Percentiles rank a stretch among this genome's conserved stretches.
Conservation (phyloP, 2,113 vertebrate species). For the Panthera tigris region DNA sequence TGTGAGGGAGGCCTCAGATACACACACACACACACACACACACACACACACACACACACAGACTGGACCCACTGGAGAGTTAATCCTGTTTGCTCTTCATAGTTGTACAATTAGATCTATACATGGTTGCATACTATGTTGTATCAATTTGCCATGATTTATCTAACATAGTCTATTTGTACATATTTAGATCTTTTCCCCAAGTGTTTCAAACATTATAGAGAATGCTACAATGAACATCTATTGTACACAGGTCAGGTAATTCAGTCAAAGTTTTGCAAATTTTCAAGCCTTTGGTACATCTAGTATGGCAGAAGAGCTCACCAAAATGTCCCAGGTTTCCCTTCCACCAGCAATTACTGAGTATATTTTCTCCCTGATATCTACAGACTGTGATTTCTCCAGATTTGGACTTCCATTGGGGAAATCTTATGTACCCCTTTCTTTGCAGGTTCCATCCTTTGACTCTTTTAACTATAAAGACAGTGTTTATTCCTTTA, state of each 20-base stretch:
- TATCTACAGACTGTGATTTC: not conserved
- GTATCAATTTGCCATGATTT: not conserved
- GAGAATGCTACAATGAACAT: not conserved
- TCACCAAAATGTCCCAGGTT: not conserved
- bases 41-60: not conserved
- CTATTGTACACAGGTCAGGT: not conserved
- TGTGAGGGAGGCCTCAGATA: not conserved
- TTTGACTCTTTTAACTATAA: constrained; percentile 20
- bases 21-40: not conserved
- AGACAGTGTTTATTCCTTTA: not conserved
- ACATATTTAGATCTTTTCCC: not conserved
- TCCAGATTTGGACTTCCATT: not conserved
- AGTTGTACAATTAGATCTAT: not conserved
- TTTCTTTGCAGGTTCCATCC: not conserved
- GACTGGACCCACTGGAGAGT: not conserved
- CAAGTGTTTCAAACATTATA: not conserved
- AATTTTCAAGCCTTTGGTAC: not conserved
- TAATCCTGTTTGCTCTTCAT: not conserved
- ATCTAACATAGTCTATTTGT: not conserved
- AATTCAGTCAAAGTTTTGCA: not conserved
- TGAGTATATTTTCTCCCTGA: not conserved
- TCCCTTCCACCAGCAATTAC: not conserved
- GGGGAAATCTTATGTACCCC: not conserved
- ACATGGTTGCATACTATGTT: not conserved
- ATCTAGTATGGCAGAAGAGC: not conserved